A percentile compares a stretch with the other conserved stretches of the same genome.
Evolutionary conservation across 2,797 vertebrate genomes (phyloP).

Genomic region (Limnodromus scolopaceus): DNA sequence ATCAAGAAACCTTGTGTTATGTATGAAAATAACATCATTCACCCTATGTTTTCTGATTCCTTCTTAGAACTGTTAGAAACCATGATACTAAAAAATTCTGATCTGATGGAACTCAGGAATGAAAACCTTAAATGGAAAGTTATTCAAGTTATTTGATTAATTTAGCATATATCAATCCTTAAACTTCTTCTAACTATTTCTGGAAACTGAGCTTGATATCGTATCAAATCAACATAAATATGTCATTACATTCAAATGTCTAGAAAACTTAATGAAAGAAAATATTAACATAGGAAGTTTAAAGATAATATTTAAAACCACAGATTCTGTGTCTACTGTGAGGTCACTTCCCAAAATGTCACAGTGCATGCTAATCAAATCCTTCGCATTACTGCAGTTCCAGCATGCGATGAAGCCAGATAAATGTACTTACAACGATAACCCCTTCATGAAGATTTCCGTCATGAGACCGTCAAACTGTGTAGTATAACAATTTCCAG

Average conservation of each 20-base stretch:
- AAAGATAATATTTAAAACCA: background rate
- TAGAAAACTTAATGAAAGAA: background rate
- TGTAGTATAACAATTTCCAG: background rate
- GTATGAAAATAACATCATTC: background rate
- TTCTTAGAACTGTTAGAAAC: background rate
- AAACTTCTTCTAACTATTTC: background rate
- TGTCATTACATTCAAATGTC: background rate
- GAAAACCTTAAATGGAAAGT: constrained; percentile 44
- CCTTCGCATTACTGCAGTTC: background rate
- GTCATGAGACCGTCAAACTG: background rate
- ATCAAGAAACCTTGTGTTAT: background rate
- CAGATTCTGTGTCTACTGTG: background rate
- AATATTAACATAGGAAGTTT: background rate
- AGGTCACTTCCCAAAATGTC: background rate
- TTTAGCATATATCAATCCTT: background rate
- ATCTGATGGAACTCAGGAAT: background rate
- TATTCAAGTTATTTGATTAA: constrained; percentile 22
- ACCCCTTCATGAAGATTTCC: background rate
- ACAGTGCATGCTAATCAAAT: background rate
- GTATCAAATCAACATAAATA: background rate
- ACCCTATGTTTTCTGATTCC: background rate
- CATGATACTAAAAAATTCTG: background rate
- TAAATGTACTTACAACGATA: background rate
- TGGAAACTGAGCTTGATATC: background rate
- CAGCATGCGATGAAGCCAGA: background rate